phyloP scores from a whole-genome alignment of 2,888 invertebrate species.

The Cordilura impudica region DNA sequence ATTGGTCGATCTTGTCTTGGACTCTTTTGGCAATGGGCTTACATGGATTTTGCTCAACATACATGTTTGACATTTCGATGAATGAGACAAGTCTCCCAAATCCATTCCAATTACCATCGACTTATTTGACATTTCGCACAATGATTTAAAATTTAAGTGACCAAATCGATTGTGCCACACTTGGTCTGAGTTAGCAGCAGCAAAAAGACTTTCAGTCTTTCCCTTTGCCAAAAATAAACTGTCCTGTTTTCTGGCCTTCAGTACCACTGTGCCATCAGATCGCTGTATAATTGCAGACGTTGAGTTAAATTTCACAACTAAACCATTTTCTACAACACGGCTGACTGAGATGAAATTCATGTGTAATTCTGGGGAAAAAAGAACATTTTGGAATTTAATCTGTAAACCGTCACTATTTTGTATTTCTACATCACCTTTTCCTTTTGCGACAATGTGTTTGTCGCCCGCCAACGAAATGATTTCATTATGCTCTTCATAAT shows the following conservation, averaged over 20 bases:
- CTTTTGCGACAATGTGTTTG: background rate
- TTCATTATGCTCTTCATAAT: background rate
- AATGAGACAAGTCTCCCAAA: background rate
- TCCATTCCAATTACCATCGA: constrained; percentile 34
- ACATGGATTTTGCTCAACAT: constrained; percentile 47
- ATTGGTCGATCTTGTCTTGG: constrained; percentile 1
- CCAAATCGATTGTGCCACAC: constrained; percentile 43
- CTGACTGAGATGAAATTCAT: constrained; percentile 25
- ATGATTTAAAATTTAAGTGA: constrained; percentile 31
- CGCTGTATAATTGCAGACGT: constrained; percentile 1
- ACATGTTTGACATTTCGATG: constrained; percentile 10
- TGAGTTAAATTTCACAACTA: too few species aligned
- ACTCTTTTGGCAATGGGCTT: constrained; percentile 21
- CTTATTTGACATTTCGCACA: constrained; percentile 15
- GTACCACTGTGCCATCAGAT: background rate
- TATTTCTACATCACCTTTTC: constrained; percentile 23
- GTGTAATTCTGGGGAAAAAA: constrained; percentile 23
- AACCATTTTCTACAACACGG: constrained; percentile 10
- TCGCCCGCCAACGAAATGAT: background rate
- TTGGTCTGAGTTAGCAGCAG: background rate
- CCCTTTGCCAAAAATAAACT: constrained; percentile 5
- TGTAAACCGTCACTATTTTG: background rate
- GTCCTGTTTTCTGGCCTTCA: constrained; percentile 3
- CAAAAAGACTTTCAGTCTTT: background rate
- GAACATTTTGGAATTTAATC: constrained; percentile 23